Evolutionary conservation across 2,797 vertebrate genomes (phyloP), one percentile per base, ranked within the genome.

Genomic region (Pipistrellus kuhlii): DNA sequence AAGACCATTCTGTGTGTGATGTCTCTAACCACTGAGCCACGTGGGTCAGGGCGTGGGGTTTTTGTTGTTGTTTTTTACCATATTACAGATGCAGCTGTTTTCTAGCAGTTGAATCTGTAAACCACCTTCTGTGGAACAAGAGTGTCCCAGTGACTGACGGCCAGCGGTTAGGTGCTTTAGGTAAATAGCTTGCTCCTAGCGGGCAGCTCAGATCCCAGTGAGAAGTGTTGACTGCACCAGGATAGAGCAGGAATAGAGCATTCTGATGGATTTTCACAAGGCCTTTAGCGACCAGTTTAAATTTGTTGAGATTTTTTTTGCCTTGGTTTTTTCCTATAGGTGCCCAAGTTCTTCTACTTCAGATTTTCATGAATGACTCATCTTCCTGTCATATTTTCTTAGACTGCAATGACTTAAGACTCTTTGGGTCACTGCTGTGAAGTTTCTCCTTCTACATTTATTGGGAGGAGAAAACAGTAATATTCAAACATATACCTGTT

Each of bases 281-380:
- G 92, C 83, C 4, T 86, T 78, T 91, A n/a, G 89, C 95, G 94
- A 69, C 96, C 46, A 38, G 87, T 83, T 97, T 94, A 95, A 97
- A 96, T 95, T 77, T 96, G 78, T 93, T 94, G 92, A 69, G 95
- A 88, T 95, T 96, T 96, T 41, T 41, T 97, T 97, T 93, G 48
- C 84, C 94, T 93, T 92, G 96, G 94, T 64, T 96, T 95, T 93
- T 93, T 95, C 96, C 44, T 96, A 14, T 89, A 69, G 0, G 0
- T 96, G 97, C 96, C 94, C 96, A 83, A 62, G 87, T 96, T 97
- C 78, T 68, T 97, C 94, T 90, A 10, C 88, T 95, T 97, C 87
- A 2, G 15, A 80, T 97, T 97, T 96, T 95, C 92, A 94, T 48
- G 14, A n/a, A 23, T 94, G 95, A 95, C 32, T 90, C 62, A 66